Evolutionary conservation across 1,140 invertebrate species (phyloP).

Genomic region (Ceratina calcarata): DNA sequence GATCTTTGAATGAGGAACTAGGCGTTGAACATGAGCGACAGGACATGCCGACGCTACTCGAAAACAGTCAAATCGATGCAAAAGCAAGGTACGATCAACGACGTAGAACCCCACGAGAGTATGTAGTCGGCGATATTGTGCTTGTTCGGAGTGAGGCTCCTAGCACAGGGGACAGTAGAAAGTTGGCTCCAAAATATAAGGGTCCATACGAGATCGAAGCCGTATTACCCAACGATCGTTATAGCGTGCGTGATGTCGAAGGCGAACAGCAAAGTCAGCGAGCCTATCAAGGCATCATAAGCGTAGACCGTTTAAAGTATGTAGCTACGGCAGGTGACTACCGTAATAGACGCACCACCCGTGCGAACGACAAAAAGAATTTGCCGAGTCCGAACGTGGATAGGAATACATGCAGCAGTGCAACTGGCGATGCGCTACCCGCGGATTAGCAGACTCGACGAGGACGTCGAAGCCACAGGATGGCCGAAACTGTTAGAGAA

Average conservation of each 20-base stretch:
- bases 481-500: too few relatives aligned
- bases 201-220: slow-evolving; percentile 58
- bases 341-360: not conserved
- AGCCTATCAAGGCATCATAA: slow-evolving; percentile 53
- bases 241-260: slow-evolving; percentile 57
- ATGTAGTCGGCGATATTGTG: slow-evolving; percentile 36
- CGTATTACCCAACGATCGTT: slow-evolving; percentile 55
- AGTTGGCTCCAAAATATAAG: slow-evolving; percentile 54
- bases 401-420: too few relatives aligned
- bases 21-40: not conserved
- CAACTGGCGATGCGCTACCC: too few relatives aligned
- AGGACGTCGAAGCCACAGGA: too few relatives aligned
- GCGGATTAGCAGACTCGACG: too few relatives aligned
- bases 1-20: not conserved
- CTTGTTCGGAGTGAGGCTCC: slow-evolving; percentile 19
- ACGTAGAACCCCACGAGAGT: slow-evolving; percentile 16
- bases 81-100: slow-evolving; percentile 22
- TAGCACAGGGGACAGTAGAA: slow-evolving; percentile 52
- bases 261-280: slow-evolving; percentile 56
- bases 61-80: not conserved
- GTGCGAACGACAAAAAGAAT: too few relatives aligned
- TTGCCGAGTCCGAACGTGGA: too few relatives aligned
- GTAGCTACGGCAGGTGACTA: slow-evolving; percentile 8
- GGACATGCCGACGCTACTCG: not conserved
- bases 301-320: slow-evolving; percentile 23